Conservation (phyloP, 2,797 vertebrate genomes). For the Pantherophis vulpinus region DNA sequence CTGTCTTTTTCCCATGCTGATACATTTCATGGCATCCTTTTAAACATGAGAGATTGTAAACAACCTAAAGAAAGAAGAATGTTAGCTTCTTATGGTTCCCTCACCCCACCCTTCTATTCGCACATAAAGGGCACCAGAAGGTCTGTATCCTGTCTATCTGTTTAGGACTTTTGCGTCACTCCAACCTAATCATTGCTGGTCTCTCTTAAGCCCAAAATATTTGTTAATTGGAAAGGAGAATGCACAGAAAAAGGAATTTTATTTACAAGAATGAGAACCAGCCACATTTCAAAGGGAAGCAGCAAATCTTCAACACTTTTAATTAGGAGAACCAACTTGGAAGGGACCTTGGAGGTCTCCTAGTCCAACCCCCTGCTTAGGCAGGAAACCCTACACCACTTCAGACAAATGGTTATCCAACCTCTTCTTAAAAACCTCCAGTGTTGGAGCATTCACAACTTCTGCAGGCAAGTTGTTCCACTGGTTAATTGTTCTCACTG, state of each 20-base stretch:
- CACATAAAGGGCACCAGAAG: not conserved
- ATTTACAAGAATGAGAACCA: not conserved
- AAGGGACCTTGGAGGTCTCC: too few species aligned
- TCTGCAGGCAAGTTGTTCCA: too few species aligned
- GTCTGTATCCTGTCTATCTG: not conserved
- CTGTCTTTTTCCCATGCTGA: not conserved
- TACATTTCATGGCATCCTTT: not conserved
- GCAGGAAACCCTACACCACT: too few species aligned
- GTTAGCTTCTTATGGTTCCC: not conserved
- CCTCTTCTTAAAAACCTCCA: too few species aligned
- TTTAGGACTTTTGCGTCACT: not conserved
- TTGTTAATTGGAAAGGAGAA: not conserved
- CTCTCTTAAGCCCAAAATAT: not conserved
- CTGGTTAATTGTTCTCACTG: too few species aligned
- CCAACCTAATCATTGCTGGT: not conserved
- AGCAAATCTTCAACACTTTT: not conserved
- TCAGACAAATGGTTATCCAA: too few species aligned
- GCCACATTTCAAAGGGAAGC: not conserved
- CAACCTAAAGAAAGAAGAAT: conserved; percentile 14
- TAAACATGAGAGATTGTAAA: not conserved
- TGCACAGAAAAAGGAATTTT: not conserved
- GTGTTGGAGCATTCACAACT: too few species aligned
- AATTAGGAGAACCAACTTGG: too few species aligned
- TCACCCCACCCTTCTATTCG: not conserved
- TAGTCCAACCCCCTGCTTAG: too few species aligned